Evolutionary conservation across 2,888 invertebrate genomes (phyloP).

Genomic region (Thyatira batis): DNA sequence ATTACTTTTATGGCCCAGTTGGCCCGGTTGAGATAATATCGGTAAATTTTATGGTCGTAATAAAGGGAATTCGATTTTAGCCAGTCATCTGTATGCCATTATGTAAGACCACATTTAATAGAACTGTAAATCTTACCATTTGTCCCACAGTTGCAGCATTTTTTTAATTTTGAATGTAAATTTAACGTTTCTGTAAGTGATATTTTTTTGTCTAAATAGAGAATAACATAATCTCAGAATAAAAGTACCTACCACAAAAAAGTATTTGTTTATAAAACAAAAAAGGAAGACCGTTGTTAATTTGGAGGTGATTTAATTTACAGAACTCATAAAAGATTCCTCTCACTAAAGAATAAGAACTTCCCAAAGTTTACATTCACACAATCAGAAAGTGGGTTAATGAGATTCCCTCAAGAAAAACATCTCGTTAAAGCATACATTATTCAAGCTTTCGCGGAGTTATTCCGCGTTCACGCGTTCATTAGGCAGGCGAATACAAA

Average conservation of each 20-base stretch:
- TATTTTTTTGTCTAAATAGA: too few relatives aligned
- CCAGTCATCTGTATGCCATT: conserved; percentile 74
- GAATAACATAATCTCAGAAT: too few relatives aligned
- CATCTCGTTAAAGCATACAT: conserved; percentile 82
- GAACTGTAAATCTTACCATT: conserved; percentile 25
- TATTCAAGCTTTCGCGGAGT: conserved; percentile 79
- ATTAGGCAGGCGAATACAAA: conserved; percentile 74
- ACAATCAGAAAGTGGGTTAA: conserved; percentile 81
- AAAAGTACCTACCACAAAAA: too few relatives aligned
- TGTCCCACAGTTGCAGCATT: neutral
- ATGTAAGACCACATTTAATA: conserved; percentile 55
- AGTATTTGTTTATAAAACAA: neutral
- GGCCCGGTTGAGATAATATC: conserved; percentile 79
- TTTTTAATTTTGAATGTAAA: neutral
- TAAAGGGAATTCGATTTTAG: conserved; percentile 79
- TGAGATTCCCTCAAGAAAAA: conserved; percentile 81
- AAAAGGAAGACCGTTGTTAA: conserved; percentile 19
- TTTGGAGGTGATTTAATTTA: conserved; percentile 66
- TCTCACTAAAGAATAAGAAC: conserved; percentile 67
- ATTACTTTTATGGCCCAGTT: conserved; percentile 77
- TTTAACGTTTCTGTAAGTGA: too few relatives aligned
- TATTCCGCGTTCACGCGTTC: conserved; percentile 81
- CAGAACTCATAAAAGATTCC: conserved; percentile 67
- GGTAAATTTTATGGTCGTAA: conserved; percentile 78
- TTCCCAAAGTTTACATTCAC: conserved; percentile 77